A percentile compares a stretch with the other conserved stretches of the same genome.
These are phyloP conservation scores for Pionites leucogaster DNA, from an alignment of 2,113 vertebrate species.

Conservation along the genomic window DNA sequence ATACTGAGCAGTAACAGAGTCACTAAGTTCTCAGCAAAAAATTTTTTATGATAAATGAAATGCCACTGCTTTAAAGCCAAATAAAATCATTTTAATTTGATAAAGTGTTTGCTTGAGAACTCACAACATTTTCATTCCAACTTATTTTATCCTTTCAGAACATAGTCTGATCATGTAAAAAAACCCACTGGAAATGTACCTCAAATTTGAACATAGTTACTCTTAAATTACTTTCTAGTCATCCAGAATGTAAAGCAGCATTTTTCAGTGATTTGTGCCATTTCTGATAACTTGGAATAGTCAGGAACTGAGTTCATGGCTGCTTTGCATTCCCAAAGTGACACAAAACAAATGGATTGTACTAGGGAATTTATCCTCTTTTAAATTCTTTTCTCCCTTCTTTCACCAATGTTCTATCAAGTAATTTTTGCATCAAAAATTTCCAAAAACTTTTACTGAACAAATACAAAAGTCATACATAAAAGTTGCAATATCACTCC, in stretches of 20 bases:
- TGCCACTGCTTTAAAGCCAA: neutral
- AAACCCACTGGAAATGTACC: rapidly evolving
- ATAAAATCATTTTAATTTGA: neutral
- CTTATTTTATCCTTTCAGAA: neutral
- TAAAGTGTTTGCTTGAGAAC: neutral
- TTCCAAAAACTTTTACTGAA: neutral
- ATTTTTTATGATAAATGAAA: neutral
- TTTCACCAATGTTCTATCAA: neutral
- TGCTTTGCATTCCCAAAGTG: neutral
- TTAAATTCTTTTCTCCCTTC: neutral
- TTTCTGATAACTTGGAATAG: neutral
- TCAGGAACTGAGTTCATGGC: neutral
- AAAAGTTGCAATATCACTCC: neutral
- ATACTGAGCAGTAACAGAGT: neutral
- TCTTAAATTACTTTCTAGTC: neutral
- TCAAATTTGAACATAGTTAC: neutral
- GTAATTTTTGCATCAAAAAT: neutral
- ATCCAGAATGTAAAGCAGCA: neutral
- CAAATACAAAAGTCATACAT: neutral
- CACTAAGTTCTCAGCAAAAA: neutral
- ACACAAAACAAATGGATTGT: neutral
- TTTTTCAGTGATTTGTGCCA: neutral
- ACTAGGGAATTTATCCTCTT: neutral
- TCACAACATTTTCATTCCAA: neutral
- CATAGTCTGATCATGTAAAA: neutral